A percentile compares a stretch with the other conserved stretches of the same genome.
Evolutionary conservation across 2,113 vertebrate genomes (phyloP).

Genomic region (Dromaius novaehollandiae): DNA sequence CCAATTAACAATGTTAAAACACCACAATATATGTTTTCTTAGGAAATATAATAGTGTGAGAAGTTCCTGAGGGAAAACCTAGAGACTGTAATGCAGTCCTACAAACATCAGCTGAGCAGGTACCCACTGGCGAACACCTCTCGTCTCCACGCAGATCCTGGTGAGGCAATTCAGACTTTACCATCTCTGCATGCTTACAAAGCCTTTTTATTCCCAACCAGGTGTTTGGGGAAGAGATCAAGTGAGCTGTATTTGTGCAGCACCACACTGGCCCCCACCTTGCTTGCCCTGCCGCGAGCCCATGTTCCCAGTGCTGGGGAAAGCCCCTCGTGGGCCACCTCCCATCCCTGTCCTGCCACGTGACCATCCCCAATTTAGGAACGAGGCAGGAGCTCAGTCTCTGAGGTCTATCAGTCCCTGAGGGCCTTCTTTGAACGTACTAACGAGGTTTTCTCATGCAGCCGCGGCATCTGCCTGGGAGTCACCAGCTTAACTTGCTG

Average conservation of each 20-base stretch:
- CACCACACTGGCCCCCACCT: not conserved
- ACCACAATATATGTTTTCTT: not conserved
- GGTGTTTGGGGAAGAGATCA: not conserved
- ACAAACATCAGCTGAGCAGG: not conserved
- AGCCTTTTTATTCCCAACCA: not conserved
- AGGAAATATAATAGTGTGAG: not conserved
- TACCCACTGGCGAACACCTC: not conserved
- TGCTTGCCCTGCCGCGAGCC: not conserved
- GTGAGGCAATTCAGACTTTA: not conserved
- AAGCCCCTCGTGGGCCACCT: not conserved
- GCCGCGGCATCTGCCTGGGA: not conserved
- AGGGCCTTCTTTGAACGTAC: not conserved
- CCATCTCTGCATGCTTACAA: not conserved
- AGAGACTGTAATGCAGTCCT: accelerated
- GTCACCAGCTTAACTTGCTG: not conserved
- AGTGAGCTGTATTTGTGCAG: not conserved
- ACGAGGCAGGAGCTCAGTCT: not conserved
- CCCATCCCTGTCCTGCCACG: not conserved
- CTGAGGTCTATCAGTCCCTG: not conserved
- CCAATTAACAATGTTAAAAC: not conserved
- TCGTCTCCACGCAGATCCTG: not conserved
- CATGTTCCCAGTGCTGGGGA: not conserved
- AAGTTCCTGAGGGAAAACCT: not conserved
- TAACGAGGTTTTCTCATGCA: accelerated
- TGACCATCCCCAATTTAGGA: not conserved